A percentile compares a stretch with the other conserved stretches of the same genome.
These are phyloP conservation scores for Sinhomidia bicolor DNA, from an alignment of 2,888 invertebrate genomes.

Conservation along the genomic window DNA sequence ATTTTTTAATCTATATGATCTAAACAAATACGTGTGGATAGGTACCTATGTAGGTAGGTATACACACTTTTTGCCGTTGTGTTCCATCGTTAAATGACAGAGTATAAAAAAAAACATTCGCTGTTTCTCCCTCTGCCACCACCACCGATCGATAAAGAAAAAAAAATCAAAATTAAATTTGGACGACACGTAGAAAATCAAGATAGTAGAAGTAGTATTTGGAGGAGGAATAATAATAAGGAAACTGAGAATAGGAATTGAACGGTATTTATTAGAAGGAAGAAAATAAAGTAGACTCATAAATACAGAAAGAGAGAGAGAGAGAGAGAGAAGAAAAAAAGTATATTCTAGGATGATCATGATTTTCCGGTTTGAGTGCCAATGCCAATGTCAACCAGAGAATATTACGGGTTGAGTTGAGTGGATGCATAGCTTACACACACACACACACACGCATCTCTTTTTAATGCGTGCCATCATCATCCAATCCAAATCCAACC, in stretches of 20 bases:
- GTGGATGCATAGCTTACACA: background rate
- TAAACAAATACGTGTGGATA: too few species aligned
- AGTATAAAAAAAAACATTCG: too few species aligned
- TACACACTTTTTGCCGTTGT: too few species aligned
- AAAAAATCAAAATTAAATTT: conserved; percentile 12
- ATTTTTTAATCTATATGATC: background rate
- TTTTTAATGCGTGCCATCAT: background rate
- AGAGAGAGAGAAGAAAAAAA: background rate
- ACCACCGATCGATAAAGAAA: background rate
- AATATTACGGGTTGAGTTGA: background rate
- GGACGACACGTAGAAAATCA: background rate
- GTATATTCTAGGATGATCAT: background rate
- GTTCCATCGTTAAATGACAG: too few species aligned
- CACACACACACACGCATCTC: background rate
- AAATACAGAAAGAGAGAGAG: background rate
- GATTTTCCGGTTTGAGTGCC: conserved; percentile 42
- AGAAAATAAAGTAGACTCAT: background rate
- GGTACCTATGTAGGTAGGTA: too few species aligned
- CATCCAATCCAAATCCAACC: too few species aligned
- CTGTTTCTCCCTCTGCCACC: background rate
- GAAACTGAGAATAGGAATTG: background rate
- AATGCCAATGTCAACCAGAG: conserved; percentile 68
- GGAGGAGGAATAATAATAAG: background rate
- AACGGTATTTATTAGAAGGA: background rate
- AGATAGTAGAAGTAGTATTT: background rate